Base-by-base conservation (phyloP, 2,797 vertebrate species). In the Enteromius argenteus region DNA sequence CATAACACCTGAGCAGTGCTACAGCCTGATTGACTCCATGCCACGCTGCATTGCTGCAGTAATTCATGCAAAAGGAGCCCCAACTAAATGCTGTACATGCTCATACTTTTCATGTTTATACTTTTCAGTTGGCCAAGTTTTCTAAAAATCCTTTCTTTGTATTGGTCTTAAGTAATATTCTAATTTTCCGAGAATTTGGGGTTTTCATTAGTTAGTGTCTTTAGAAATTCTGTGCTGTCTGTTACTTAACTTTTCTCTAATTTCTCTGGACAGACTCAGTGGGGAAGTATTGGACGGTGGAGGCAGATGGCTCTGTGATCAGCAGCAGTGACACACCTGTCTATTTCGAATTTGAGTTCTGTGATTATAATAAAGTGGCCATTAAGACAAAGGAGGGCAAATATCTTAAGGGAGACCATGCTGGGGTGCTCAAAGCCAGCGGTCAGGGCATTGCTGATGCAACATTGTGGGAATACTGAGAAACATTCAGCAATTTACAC, bases 331-430 rank as follows among this genome's bases (percentile, higher is more conserved):
- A 94, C 79, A 81, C 90, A 1, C 97, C 97, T 0, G 95, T 97
- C 88, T 96, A 96, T 91, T 99, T 99, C 95, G 95, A 96, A 89
- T 96, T 99, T 15, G 97, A 98, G 94, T 98, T 99, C 94, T 97
- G 96, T 62, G 98, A 98, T 89, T 96, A 97, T 87, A 97, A 98
- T 95, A 98, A 98, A 92, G 95, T 99, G 94, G 97, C 97, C 58
- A 96, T 99, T 91, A 96, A 96, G 64, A 95, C 93, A 53, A 80
- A 89, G 23, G 96, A 97, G 0, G 97, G 97, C 75, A 96, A 96
- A 90, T 99, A 99, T 92, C 96, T 99, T 80, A 98, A 96, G 91
- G 98, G 98, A 0, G 98, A 99, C 94, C 97, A 99, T 0, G 97
- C 97, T 0, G 98, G 98, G 4, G 97, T 97, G 88, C 95, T 99